These are phyloP conservation scores for Pachypanchax playfairii DNA, from an alignment of 2,113 vertebrate genomes.

Conservation along the genomic window DNA sequence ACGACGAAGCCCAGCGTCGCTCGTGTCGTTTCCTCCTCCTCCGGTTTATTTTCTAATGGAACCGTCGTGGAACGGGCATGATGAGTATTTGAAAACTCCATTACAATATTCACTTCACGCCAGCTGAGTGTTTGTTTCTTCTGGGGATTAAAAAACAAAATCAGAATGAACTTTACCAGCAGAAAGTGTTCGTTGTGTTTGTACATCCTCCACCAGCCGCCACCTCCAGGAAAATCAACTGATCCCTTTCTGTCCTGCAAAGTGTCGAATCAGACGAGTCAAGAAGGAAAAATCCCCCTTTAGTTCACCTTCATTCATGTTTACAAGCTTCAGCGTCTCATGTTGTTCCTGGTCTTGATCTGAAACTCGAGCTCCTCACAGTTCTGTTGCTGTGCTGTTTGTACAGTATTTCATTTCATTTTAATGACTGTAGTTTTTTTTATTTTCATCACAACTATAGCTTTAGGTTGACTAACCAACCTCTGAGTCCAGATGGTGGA, in stretches of 20 bases:
- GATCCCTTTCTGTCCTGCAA: too few species aligned
- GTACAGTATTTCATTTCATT: slow-evolving; percentile 25
- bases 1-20: slow-evolving; percentile 83
- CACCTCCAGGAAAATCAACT: not conserved
- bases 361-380: not conserved
- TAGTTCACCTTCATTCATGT: not conserved
- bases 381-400: slow-evolving; percentile 41
- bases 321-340: not conserved
- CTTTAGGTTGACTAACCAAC: slow-evolving; percentile 54
- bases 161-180: slow-evolving; percentile 86
- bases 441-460: slow-evolving; percentile 39
- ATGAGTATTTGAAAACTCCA: slow-evolving; percentile 77
- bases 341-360: too few species aligned
- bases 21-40: slow-evolving; percentile 70
- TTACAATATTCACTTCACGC: slow-evolving; percentile 79
- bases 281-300: slow-evolving; percentile 37
- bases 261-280: not conserved
- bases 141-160: slow-evolving; percentile 35
- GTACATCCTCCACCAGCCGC: not conserved
- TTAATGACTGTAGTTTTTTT: slow-evolving; percentile 18
- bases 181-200: slow-evolving; percentile 52
- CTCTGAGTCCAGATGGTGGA: slow-evolving; percentile 41
- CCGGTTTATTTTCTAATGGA: slow-evolving; percentile 58
- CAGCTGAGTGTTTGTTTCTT: slow-evolving; percentile 80
- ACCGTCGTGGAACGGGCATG: slow-evolving; percentile 85